phyloP scores from a whole-genome alignment of 2,113 vertebrate species.

The Leptosomus discolor region DNA sequence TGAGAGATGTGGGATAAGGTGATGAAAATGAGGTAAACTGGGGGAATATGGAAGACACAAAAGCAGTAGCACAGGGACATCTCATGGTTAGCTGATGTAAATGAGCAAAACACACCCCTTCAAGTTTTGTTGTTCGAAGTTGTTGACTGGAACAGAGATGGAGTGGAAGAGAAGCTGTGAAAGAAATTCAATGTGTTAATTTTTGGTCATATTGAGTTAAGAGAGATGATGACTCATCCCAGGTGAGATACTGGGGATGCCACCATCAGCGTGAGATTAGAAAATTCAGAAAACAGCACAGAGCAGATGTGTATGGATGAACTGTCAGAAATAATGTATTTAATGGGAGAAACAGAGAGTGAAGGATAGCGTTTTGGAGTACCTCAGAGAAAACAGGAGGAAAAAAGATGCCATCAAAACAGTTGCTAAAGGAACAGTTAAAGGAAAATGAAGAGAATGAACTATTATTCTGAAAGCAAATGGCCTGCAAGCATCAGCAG shows the following conservation, averaged over 20 bases:
- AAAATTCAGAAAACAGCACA: background rate
- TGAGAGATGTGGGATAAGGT: background rate
- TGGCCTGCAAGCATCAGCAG: background rate
- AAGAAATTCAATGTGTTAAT: background rate
- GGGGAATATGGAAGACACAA: background rate
- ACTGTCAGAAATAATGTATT: background rate
- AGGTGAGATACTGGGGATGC: fast-evolving
- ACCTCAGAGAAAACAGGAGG: background rate
- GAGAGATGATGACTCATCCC: background rate
- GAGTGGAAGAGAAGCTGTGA: background rate
- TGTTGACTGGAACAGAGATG: background rate
- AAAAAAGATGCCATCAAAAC: background rate
- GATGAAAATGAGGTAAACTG: background rate
- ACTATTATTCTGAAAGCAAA: background rate
- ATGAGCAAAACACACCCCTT: background rate
- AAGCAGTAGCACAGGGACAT: background rate
- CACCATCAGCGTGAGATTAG: background rate
- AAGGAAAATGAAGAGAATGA: background rate
- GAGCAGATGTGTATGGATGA: background rate
- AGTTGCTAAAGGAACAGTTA: background rate
- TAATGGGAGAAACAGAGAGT: background rate
- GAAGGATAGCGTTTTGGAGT: background rate
- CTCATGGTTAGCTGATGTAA: background rate
- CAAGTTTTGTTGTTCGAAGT: background rate
- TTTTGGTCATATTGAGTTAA: background rate